phyloP scores from a whole-genome alignment of 1,140 invertebrate species.

The Drosophila subobscura region DNA sequence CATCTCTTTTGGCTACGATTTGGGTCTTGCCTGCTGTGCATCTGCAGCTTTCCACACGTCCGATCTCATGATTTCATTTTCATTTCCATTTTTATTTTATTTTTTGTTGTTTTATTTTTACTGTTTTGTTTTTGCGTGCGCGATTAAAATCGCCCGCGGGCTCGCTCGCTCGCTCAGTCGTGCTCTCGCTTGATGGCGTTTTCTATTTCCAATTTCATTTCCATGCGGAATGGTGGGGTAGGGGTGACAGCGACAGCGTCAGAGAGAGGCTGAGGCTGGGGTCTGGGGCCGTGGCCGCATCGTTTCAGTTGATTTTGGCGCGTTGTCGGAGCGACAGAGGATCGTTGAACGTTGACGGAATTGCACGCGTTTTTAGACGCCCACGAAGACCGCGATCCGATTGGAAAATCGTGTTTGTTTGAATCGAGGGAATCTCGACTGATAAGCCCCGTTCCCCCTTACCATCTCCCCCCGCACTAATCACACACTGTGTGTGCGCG shows the following conservation, averaged over 20 bases:
- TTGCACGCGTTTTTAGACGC: constrained; percentile 12
- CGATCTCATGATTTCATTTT: constrained; percentile 3
- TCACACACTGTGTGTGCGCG: not conserved
- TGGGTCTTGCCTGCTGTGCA: too few species aligned
- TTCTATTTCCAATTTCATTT: constrained; percentile 70
- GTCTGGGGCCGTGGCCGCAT: too few species aligned
- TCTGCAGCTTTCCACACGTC: too few species aligned
- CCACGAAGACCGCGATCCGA: constrained; percentile 22
- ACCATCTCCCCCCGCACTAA: not conserved
- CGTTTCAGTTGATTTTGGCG: constrained; percentile 51
- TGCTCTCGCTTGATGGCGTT: constrained; percentile 45
- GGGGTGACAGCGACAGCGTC: not conserved
- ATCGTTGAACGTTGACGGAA: constrained; percentile 16
- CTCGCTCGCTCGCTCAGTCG: constrained; percentile 10
- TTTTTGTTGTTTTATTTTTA: constrained; percentile 56
- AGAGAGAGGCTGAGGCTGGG: not conserved
- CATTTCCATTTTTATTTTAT: constrained; percentile 14
- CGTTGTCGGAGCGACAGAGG: constrained; percentile 37
- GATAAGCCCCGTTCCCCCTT: too few species aligned
- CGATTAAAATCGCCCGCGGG: constrained; percentile 57
- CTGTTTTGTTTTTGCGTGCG: constrained; percentile 65
- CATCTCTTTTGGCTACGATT: too few species aligned
- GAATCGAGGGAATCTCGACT: too few species aligned
- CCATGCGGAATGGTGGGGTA: constrained; percentile 39
- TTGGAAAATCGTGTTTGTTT: too few species aligned